phyloP scores from a whole-genome alignment of 2,113 vertebrate genomes.

The Chionomys nivalis region DNA sequence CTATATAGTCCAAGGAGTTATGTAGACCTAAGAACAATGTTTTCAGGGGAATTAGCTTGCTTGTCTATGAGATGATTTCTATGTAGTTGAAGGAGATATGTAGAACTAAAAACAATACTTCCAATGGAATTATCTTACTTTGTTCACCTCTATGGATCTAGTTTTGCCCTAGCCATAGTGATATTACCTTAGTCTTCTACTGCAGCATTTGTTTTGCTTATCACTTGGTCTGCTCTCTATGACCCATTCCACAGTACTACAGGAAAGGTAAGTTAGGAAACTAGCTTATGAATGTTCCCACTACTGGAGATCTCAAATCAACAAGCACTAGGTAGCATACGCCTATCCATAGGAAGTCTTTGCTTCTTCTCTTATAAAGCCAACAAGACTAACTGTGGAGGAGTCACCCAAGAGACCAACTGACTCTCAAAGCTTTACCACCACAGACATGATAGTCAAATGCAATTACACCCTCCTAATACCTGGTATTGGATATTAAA shows the following conservation, averaged over 20 bases:
- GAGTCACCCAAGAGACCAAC: not conserved
- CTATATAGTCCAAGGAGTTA: not conserved
- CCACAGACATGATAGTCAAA: not conserved
- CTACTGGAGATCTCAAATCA: not conserved
- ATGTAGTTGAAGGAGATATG: fast-evolving
- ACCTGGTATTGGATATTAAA: not conserved
- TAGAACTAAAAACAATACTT: not conserved
- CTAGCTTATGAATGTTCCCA: not conserved
- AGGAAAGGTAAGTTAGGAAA: not conserved
- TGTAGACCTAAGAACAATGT: not conserved
- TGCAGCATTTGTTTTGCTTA: not conserved
- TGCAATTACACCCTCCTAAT: not conserved
- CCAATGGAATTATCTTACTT: not conserved
- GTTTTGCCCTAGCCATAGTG: not conserved
- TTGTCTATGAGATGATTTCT: not conserved
- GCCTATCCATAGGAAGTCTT: fast-evolving
- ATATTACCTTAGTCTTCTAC: not conserved
- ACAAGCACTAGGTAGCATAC: not conserved
- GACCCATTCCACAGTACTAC: not conserved
- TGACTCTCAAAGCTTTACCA: not conserved
- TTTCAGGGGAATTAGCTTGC: not conserved
- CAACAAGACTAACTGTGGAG: too few relatives aligned
- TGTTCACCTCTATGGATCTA: not conserved
- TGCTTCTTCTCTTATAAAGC: not conserved
- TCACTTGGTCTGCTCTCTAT: not conserved